Percentiles rank a stretch among this genome's conserved stretches.
These are phyloP conservation scores for Lycaon pictus DNA, from an alignment of 2,113 vertebrate species.

Conservation along the genomic window DNA sequence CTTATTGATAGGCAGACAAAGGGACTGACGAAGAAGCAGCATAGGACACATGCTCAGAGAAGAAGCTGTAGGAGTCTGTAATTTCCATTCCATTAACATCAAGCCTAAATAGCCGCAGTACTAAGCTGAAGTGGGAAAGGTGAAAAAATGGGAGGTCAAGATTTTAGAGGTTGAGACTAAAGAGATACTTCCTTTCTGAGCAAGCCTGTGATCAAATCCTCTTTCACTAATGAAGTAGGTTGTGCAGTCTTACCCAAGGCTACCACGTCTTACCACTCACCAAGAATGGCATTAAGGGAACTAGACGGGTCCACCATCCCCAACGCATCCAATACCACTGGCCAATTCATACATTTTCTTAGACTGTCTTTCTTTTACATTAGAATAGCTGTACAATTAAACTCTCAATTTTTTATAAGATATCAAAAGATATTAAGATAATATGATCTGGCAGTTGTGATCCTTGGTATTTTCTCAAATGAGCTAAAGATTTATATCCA, in stretches of 20 bases:
- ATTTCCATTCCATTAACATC: not conserved
- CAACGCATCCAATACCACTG: not conserved
- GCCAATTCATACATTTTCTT: not conserved
- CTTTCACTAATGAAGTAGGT: not conserved
- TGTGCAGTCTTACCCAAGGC: not conserved
- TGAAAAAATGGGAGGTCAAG: not conserved
- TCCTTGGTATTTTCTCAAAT: not conserved
- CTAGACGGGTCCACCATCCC: no score
- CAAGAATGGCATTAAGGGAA: not conserved
- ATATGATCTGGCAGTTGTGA: no score
- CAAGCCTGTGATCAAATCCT: not conserved
- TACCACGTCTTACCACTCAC: not conserved
- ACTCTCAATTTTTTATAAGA: not conserved
- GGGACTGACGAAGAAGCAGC: not conserved
- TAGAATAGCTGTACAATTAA: not conserved
- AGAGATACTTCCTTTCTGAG: not conserved
- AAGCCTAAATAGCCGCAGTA: accelerated
- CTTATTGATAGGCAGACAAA: not conserved
- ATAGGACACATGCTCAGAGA: not conserved
- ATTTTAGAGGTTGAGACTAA: not conserved
- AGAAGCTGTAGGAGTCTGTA: not conserved
- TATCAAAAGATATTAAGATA: not conserved
- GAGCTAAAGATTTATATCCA: not conserved
- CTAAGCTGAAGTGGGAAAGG: no score
- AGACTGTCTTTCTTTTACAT: not conserved